Evolutionary conservation across 2,113 vertebrate genomes (phyloP).

Genomic region (Drymodes brunneopygia): DNA sequence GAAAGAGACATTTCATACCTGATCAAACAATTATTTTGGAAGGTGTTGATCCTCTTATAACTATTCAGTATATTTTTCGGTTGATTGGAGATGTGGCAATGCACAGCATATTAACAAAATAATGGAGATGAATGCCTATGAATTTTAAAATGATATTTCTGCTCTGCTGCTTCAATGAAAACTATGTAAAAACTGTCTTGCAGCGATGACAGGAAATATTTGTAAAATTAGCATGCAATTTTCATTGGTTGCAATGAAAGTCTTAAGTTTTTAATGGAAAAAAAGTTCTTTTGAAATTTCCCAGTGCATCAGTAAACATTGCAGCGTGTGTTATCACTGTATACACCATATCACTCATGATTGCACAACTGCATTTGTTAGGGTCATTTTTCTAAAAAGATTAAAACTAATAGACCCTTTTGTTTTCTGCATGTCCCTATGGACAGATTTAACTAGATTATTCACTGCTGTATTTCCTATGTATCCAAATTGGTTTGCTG

Average conservation of each 20-base stretch:
- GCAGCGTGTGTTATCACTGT: not conserved
- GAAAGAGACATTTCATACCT: conserved; percentile 20
- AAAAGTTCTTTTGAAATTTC: not conserved
- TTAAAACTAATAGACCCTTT: not conserved
- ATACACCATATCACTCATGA: not conserved
- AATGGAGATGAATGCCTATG: not conserved
- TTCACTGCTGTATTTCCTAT: not conserved
- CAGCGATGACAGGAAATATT: not conserved
- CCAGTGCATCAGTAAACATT: not conserved
- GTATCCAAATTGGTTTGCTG: not conserved
- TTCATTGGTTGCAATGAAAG: not conserved
- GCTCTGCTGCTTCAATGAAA: not conserved
- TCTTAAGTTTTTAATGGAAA: not conserved
- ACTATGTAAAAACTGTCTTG: not conserved
- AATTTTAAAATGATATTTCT: conserved; percentile 19
- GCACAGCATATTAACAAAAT: conserved; percentile 29
- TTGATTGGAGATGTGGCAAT: not conserved
- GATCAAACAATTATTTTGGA: conserved; percentile 52
- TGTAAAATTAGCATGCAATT: not conserved
- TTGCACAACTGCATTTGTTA: not conserved
- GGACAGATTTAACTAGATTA: not conserved
- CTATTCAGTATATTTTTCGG: not conserved
- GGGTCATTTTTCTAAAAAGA: not conserved
- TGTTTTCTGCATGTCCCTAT: not conserved
- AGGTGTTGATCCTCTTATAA: conserved; percentile 36